phyloP scores from a whole-genome alignment of 2,113 vertebrate genomes.

The Cacatua alba region DNA sequence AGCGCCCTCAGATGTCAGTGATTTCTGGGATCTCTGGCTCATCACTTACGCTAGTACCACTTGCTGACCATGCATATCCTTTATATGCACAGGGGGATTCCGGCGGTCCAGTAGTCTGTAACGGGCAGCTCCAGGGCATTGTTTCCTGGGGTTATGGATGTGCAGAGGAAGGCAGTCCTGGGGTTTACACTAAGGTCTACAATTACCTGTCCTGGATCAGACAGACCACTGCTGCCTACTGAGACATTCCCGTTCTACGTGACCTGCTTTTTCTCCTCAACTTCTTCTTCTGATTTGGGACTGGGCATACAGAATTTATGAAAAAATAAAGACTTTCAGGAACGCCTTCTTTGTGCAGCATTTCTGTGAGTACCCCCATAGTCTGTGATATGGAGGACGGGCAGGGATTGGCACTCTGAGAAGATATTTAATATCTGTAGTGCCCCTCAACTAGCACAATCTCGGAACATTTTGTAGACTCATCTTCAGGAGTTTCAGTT shows the following conservation, averaged over 20 bases:
- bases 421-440: background rate
- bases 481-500: background rate
- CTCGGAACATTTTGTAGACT: background rate
- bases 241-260: background rate
- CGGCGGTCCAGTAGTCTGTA: constrained; percentile 83
- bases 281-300: background rate
- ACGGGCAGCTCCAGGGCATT: constrained; percentile 79
- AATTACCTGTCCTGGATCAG: constrained; percentile 79
- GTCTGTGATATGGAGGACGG: background rate
- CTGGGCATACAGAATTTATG: background rate
- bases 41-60: background rate
- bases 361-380: background rate
- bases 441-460: background rate
- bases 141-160: constrained; percentile 89
- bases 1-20: background rate
- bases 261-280: background rate
- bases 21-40: background rate
- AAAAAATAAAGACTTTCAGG: constrained; percentile 7
- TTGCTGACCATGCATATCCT: background rate
- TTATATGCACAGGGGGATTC: constrained; percentile 79
- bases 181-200: constrained; percentile 86
- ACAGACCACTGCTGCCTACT: constrained; percentile 73
- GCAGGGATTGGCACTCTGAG: background rate
- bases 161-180: constrained; percentile 77
- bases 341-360: background rate